Percentiles rank a stretch among this genome's conserved stretches.
Evolutionary conservation across 2,113 vertebrate genomes (phyloP).

Genomic region (Crotalus viridis): DNA sequence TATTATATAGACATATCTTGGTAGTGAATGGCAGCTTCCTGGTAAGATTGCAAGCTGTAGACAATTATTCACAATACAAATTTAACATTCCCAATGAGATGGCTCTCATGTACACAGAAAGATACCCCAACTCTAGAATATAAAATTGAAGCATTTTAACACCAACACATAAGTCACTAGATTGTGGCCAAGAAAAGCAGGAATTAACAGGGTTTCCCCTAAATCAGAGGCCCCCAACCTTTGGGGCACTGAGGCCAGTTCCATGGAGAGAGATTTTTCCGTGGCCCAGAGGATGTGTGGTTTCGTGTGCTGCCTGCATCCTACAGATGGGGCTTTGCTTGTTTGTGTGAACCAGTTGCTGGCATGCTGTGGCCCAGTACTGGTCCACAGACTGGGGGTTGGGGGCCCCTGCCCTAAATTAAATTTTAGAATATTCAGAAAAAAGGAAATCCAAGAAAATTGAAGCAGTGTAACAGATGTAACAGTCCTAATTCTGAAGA

Average conservation of each 20-base stretch:
- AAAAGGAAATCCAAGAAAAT: background rate
- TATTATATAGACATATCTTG: background rate
- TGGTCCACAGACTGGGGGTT: too few relatives aligned
- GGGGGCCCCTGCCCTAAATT: background rate
- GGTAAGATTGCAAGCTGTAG: background rate
- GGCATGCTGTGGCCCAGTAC: too few relatives aligned
- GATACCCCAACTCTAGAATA: background rate
- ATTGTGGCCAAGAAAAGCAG: background rate
- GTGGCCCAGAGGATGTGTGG: too few relatives aligned
- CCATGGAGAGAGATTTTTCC: too few relatives aligned
- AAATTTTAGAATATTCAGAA: background rate
- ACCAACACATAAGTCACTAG: background rate
- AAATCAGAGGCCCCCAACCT: too few relatives aligned
- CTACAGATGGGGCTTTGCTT: too few relatives aligned
- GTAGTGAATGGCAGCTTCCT: background rate
- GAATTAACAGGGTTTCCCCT: background rate
- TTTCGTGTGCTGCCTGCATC: too few relatives aligned
- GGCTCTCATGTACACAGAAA: background rate
- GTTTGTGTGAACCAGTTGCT: too few relatives aligned
- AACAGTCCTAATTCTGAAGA: background rate
- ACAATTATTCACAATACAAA: background rate
- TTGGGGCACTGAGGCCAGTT: too few relatives aligned
- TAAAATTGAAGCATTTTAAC: background rate
- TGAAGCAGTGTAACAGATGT: background rate
- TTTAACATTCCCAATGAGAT: background rate